Base-by-base conservation (phyloP, 2,797 vertebrate genomes). In the Argyrosomus regius region DNA sequence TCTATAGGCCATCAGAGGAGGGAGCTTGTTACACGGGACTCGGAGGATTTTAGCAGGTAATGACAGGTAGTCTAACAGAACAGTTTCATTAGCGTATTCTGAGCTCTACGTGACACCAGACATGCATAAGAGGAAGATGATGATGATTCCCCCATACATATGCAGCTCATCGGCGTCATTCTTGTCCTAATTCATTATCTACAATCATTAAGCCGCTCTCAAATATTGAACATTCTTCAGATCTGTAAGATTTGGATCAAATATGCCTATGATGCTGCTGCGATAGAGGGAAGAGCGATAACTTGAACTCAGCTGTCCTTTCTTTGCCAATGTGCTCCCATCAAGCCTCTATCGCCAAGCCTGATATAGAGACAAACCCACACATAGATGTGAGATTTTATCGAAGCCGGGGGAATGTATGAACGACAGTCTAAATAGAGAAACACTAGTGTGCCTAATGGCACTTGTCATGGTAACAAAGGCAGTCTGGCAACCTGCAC, bases 351-450 rank as follows among this genome's bases (percentile, higher is more conserved):
- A 39, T 39, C 7, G 46, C 58, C 46, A 39, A 39, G 35, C 82
- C 80, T 73, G 82, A 80, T 72, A 43, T 52, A 46, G 46, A 81
- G 31, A 85, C 75, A 69, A 77, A 83, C 71, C 64, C 83, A 81
- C 81, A 88, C 71, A 43, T 77, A 89, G 56, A 91, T 83, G 88
- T 84, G 59, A 93, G 91, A 94, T 94, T 85, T 77, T 87, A 93
- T 94, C 89, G 8, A 65, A 53, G 60, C n/a, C 50, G 18, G 80
- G 87, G 86, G 87, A 95, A 93, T 93, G 92, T 88, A 87, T 87
- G 84, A 91, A 81, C 83, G 73, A 59, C 48, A 81, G 71, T 84
- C 82, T 82, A 92, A 89, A 90, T 65, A 76, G 57, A 90, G 79
- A 88, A 80, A 78, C 81, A 60, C 58, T 56, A 54, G 61, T 83